Percentiles rank a stretch among this genome's conserved stretches.
These are phyloP conservation scores for Enteromius mattozi DNA, from an alignment of 2,797 vertebrate species.

Conservation along the genomic window DNA sequence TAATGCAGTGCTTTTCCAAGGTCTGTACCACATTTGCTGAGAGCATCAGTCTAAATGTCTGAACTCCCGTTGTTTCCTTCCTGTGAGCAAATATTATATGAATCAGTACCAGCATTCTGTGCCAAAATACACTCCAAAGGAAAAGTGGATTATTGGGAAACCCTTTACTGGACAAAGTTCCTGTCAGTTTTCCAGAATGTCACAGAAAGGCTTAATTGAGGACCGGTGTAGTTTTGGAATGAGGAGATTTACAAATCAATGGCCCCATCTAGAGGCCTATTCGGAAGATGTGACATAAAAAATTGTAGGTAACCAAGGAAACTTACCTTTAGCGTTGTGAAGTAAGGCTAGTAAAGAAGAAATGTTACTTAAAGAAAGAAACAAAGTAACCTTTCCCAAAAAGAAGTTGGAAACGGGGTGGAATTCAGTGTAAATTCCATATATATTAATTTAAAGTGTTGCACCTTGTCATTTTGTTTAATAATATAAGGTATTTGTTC, in stretches of 20 bases:
- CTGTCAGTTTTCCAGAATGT: conserved; percentile 15
- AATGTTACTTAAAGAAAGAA: neutral
- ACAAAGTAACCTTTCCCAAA: neutral
- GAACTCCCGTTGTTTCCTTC: conserved; percentile 29
- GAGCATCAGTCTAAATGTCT: conserved; percentile 21
- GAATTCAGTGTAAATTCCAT: neutral
- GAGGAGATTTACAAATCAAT: neutral
- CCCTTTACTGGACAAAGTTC: conserved; percentile 17
- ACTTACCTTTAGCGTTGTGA: neutral
- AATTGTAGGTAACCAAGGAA: neutral
- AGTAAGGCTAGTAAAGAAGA: neutral
- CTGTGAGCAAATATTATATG: conserved; percentile 7
- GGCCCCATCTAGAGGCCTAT: conserved; percentile 49
- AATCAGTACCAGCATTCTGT: conserved; percentile 33
- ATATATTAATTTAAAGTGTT: conserved; percentile 15
- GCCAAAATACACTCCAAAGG: conserved; percentile 21
- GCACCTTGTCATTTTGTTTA: neutral
- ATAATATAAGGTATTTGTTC: conserved; percentile 12
- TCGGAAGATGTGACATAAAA: neutral
- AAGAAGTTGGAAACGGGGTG: neutral
- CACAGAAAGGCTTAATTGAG: neutral
- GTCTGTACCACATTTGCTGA: conserved; percentile 23
- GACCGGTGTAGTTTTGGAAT: neutral
- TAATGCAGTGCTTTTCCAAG: conserved; percentile 42
- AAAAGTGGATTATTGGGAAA: conserved; percentile 4